A percentile compares a stretch with the other conserved stretches of the same genome.
Evolutionary conservation across 2,797 vertebrate genomes (phyloP).

Genomic region (Oryzias sinensis): DNA sequence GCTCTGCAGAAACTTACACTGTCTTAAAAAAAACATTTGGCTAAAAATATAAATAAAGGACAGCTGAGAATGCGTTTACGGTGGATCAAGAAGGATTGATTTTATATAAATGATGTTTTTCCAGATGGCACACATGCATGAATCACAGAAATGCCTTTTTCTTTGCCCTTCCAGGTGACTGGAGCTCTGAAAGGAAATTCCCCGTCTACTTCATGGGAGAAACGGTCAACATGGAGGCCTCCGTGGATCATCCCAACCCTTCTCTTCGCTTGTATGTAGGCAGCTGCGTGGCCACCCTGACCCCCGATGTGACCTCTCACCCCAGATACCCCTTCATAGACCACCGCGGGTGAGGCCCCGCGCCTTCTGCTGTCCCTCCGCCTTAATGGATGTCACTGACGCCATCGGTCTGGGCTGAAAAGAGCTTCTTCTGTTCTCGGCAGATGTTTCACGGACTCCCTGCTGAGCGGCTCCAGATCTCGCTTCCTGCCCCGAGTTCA

Average conservation of each 20-base stretch:
- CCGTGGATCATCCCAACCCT: slow-evolving; percentile 28
- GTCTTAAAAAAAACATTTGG: too few species aligned
- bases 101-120: too few species aligned
- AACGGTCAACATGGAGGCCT: slow-evolving; percentile 40
- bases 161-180: slow-evolving; percentile 16
- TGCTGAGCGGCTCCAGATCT: slow-evolving; percentile 45
- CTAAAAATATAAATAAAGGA: too few species aligned
- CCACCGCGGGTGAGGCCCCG: slow-evolving; percentile 46
- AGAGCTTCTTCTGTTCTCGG: slow-evolving; percentile 16
- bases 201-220: slow-evolving; percentile 46
- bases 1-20: too few species aligned
- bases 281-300: slow-evolving; percentile 49
- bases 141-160: too few species aligned
- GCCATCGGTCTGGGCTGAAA: slow-evolving; percentile 31
- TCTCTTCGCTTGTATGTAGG: slow-evolving; percentile 33
- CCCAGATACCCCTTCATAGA: slow-evolving; percentile 52
- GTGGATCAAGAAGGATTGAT: too few species aligned
- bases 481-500: slow-evolving; percentile 49
- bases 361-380: slow-evolving; percentile 11
- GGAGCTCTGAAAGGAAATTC: slow-evolving; percentile 29
- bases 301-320: slow-evolving; percentile 22
- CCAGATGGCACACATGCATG: too few species aligned
- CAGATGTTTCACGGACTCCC: slow-evolving; percentile 64
- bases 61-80: neutral
- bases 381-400: neutral